A percentile compares a stretch with the other conserved stretches of the same genome.
Conservation (phyloP, 2,888 invertebrate species). For the Cheiracanthium punctorium region DNA sequence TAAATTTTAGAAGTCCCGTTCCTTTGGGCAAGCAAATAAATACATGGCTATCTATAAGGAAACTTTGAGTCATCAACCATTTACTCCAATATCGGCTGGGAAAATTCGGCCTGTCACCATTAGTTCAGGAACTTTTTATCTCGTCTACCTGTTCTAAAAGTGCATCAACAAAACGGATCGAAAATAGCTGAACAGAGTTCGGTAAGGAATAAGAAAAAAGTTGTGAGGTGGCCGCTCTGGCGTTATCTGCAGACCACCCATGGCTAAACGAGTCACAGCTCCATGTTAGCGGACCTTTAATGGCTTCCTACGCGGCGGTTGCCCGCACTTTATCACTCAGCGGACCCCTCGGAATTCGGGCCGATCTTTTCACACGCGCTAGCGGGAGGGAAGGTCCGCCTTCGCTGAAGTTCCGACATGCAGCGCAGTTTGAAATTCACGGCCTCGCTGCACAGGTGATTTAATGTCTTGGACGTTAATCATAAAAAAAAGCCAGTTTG, state of each 20-base stretch:
- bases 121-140: neutral
- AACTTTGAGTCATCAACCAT: neutral
- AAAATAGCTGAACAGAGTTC: neutral
- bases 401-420: neutral
- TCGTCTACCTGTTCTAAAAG: neutral
- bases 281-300: conserved; percentile 55
- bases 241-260: conserved; percentile 58
- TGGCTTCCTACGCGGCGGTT: conserved; percentile 39
- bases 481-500: neutral
- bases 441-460: neutral
- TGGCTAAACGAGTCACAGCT: conserved; percentile 29
- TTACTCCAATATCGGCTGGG: neutral
- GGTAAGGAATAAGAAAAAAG: neutral
- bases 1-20: too few species aligned
- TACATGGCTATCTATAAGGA: neutral
- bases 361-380: conserved; percentile 35
- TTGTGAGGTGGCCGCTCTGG: neutral
- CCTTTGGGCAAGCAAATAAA: too few species aligned
- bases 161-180: neutral
- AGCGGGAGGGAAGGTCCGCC: neutral
- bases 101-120: neutral
- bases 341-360: conserved; percentile 22
- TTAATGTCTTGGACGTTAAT: neutral
- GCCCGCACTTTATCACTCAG: conserved; percentile 60
- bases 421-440: neutral